Evolutionary conservation across 2,113 vertebrate genomes (phyloP).

Genomic region (Anhinga anhinga): DNA sequence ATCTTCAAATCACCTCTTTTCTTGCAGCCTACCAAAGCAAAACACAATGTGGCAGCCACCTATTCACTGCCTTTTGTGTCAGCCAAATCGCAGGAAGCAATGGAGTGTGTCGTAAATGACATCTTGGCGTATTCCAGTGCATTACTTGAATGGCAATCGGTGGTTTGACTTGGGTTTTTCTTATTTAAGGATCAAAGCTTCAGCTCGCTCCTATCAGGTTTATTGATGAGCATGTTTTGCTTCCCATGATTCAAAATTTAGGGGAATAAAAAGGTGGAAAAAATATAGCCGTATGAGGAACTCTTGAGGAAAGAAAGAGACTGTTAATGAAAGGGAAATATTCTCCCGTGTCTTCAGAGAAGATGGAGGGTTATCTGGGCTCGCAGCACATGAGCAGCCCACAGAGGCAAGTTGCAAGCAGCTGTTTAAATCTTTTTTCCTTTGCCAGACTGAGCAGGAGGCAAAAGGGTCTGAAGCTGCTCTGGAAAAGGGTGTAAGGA

Average conservation of each 20-base stretch:
- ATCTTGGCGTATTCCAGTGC: background rate
- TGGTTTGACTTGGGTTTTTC: background rate
- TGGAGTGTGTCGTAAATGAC: background rate
- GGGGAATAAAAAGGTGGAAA: background rate
- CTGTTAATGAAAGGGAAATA: background rate
- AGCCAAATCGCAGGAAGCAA: background rate
- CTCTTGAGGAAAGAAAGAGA: background rate
- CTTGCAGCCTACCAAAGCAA: background rate
- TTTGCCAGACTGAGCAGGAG: background rate
- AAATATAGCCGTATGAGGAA: background rate
- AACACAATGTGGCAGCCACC: background rate
- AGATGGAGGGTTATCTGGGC: background rate
- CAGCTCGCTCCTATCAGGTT: background rate
- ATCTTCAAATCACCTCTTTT: background rate
- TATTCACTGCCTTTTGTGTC: slow-evolving; percentile 24
- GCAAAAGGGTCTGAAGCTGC: background rate
- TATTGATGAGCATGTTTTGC: background rate
- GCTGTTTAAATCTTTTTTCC: background rate
- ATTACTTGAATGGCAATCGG: background rate
- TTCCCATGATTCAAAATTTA: background rate
- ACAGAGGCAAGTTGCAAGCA: background rate
- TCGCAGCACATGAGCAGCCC: background rate
- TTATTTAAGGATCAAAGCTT: slow-evolving; percentile 14
- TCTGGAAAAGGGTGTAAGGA: background rate
- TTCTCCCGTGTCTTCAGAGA: background rate